These are phyloP conservation scores for Carposina sasakii DNA, from an alignment of 1,140 invertebrate genomes.

Conservation along the genomic window DNA sequence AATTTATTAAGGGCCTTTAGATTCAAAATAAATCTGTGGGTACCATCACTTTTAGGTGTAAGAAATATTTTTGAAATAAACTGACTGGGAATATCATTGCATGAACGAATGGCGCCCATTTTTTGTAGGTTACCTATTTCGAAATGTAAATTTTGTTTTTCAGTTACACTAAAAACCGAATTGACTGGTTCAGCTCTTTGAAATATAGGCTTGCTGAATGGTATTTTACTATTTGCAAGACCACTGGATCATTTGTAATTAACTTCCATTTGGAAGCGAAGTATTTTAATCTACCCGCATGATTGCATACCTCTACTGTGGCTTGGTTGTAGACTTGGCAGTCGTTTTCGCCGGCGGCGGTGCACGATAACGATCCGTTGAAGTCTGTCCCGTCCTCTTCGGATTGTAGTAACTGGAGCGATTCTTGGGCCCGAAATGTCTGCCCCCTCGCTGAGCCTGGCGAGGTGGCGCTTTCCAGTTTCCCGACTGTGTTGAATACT, in stretches of 20 bases:
- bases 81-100: background rate
- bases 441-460: background rate
- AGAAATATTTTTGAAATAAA: conserved; percentile 10
- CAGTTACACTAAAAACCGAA: background rate
- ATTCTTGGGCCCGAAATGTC: background rate
- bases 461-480: background rate
- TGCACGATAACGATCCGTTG: background rate
- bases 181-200: background rate
- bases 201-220: background rate
- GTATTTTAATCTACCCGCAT: background rate
- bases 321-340: background rate
- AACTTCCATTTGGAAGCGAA: background rate
- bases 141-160: background rate
- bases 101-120: background rate
- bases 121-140: background rate
- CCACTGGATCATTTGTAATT: conserved; percentile 2
- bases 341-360: background rate
- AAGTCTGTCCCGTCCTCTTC: background rate
- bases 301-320: background rate
- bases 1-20: conserved; percentile 10
- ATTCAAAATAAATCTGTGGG: conserved; percentile 6
- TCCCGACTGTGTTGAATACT: background rate
- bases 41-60: conserved; percentile 11
- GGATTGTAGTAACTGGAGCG: background rate
- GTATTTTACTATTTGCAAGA: conserved; percentile 6